Base-by-base conservation (phyloP, 2,888 invertebrate species). In the Barypeithes pellucidus region DNA sequence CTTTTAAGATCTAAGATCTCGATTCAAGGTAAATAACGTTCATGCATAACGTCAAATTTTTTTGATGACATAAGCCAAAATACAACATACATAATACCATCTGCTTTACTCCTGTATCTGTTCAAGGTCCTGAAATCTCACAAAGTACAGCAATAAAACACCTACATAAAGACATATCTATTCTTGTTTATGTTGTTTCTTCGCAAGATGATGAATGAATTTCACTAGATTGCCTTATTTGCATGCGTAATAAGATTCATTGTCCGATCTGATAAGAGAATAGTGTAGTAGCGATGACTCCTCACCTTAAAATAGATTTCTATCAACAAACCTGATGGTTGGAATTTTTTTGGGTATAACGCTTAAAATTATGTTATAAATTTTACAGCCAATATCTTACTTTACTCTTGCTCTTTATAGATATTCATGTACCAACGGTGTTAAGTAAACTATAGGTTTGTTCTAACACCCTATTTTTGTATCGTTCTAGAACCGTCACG, bases 191-290 rank as follows among this genome's bases (percentile, higher is more conserved):
- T 22, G 59, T 18, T 29, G 7, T 65, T 47, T 71, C 14, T 59
- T 36, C 24, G 45, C 70, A 33, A 71, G 66, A 66, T 71, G 71
- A 71, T 71, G 71, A 71, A 71, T 71, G 71, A 50, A 66, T 41
- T 66, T 43, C 36, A 57, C 24, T 41, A 54, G 8, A 18, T 33
- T 70, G 16, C 63, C 57, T 63, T 57, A 63, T 70, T 70, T 63
- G 57, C 70, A 70, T 70, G 57, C 57, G 63, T 70, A 70, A 70
- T 70, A 70, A 70, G 63, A 57, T 70, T 57, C n/a, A 18, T 57
- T 36, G 24, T 63, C 8, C 5, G 4, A 70, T 70, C 70, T 45
- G 70, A 70, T 70, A 70, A 57, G 45, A 39, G 7, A 16, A 16
- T n/a, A 12, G 16, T 50, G 43, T 50, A 16, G 22, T 14, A 22